phyloP scores from a whole-genome alignment of 2,113 vertebrate species.

The Mobula birostris region DNA sequence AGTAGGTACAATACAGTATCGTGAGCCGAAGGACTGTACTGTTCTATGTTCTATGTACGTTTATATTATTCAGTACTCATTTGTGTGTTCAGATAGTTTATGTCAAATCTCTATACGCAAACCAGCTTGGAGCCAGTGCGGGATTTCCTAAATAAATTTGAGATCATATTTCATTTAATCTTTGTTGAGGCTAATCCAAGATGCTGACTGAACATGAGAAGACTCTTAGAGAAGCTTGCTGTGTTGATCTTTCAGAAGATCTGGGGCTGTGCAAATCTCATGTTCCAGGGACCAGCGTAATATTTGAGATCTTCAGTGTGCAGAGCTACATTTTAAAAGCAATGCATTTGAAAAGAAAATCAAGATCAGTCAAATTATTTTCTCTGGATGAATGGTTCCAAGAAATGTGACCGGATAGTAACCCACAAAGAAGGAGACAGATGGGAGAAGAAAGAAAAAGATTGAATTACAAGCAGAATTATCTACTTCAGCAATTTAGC shows the following conservation, averaged over 20 bases:
- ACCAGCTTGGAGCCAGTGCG: neutral
- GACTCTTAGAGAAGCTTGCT: neutral
- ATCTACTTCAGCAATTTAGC: neutral
- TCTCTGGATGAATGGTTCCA: neutral
- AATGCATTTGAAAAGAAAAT: neutral
- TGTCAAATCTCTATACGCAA: neutral
- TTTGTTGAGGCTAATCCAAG: neutral
- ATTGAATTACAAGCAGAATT: constrained; percentile 8
- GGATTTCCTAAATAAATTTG: neutral
- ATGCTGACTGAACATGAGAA: neutral
- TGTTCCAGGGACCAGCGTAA: neutral
- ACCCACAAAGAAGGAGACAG: neutral
- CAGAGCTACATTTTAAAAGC: neutral
- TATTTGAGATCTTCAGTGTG: neutral
- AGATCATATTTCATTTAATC: neutral
- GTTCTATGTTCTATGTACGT: too few relatives aligned
- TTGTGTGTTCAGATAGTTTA: neutral
- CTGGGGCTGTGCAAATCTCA: neutral
- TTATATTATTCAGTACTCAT: neutral
- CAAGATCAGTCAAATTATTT: neutral
- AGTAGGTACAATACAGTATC: too few relatives aligned
- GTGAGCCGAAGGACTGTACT: too few relatives aligned
- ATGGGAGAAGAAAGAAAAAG: neutral
- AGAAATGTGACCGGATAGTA: neutral
- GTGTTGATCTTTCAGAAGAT: neutral